Conservation (phyloP, 1,140 invertebrate genomes). For the Dreissena rostriformis region DNA sequence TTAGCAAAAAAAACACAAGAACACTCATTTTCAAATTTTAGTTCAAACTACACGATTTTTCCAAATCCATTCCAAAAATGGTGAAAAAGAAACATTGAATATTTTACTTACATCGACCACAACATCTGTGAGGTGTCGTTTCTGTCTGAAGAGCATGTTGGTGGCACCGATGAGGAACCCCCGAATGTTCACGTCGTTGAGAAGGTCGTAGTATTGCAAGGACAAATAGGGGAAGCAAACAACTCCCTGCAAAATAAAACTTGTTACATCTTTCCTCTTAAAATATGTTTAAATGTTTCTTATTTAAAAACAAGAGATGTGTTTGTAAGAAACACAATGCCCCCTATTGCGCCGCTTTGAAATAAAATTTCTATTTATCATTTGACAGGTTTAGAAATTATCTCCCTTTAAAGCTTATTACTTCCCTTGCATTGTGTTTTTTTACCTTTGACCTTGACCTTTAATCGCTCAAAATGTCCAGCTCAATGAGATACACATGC, state of each 20-base stretch:
- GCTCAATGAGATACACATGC: not conserved
- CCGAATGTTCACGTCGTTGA: conserved; percentile 93
- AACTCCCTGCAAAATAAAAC: conserved; percentile 86
- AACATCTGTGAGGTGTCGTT: conserved; percentile 95
- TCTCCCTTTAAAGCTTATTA: too few relatives aligned
- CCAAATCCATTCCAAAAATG: too few relatives aligned
- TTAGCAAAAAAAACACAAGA: too few relatives aligned
- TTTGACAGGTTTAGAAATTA: too few relatives aligned
- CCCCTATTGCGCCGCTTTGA: too few relatives aligned
- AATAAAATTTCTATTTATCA: too few relatives aligned
- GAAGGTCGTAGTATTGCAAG: conserved; percentile 95
- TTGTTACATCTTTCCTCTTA: not conserved
- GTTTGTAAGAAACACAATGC: too few relatives aligned
- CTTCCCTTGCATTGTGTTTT: not conserved
- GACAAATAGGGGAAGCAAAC: conserved; percentile 98
- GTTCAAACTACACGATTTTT: too few relatives aligned
- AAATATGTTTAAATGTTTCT: not conserved
- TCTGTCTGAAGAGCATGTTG: conserved; percentile 98
- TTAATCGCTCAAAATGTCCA: not conserved
- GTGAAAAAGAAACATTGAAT: too few relatives aligned
- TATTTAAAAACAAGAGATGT: not conserved
- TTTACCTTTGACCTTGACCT: too few relatives aligned
- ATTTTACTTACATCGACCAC: conserved; percentile 89
- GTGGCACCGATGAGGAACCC: conserved; percentile 98
- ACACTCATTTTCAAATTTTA: too few relatives aligned